Evolutionary conservation across 2,888 invertebrate genomes (phyloP).

Genomic region (Dyspetes luteomarginatus): DNA sequence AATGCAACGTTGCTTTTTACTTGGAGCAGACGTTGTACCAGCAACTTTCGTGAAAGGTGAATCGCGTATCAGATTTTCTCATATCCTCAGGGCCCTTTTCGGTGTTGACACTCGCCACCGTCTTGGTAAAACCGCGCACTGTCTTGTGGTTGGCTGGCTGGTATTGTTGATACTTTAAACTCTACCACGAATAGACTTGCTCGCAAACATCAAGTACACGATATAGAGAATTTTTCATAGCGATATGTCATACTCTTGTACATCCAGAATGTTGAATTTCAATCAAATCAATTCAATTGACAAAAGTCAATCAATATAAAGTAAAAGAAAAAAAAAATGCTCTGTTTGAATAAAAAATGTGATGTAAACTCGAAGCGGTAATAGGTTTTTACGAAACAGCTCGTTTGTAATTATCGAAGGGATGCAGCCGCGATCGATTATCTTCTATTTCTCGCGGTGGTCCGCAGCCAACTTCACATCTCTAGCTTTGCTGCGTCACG

Average conservation of each 20-base stretch:
- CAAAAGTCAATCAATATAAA: too few relatives aligned
- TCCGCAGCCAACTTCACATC: too few relatives aligned
- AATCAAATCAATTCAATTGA: too few relatives aligned
- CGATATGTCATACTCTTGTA: background rate
- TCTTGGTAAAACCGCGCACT: constrained; percentile 34
- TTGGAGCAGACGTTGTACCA: constrained; percentile 15
- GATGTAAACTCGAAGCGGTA: too few relatives aligned
- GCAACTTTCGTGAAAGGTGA: constrained; percentile 82
- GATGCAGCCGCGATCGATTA: too few relatives aligned
- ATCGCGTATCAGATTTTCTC: constrained; percentile 71
- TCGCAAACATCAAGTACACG: background rate
- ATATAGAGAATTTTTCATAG: background rate
- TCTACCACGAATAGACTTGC: background rate
- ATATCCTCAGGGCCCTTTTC: constrained; percentile 16
- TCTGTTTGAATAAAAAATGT: too few relatives aligned
- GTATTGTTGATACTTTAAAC: background rate
- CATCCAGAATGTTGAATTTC: background rate
- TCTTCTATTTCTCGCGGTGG: too few relatives aligned
- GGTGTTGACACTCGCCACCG: constrained; percentile 25
- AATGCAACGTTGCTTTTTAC: constrained; percentile 4
- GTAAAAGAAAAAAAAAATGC: too few relatives aligned
- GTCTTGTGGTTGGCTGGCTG: background rate
- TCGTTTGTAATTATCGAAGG: too few relatives aligned
- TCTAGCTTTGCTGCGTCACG: too few relatives aligned
- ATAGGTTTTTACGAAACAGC: too few relatives aligned